Evolutionary conservation across 2,113 vertebrate species (phyloP).

Genomic region (Carollia perspicillata): DNA sequence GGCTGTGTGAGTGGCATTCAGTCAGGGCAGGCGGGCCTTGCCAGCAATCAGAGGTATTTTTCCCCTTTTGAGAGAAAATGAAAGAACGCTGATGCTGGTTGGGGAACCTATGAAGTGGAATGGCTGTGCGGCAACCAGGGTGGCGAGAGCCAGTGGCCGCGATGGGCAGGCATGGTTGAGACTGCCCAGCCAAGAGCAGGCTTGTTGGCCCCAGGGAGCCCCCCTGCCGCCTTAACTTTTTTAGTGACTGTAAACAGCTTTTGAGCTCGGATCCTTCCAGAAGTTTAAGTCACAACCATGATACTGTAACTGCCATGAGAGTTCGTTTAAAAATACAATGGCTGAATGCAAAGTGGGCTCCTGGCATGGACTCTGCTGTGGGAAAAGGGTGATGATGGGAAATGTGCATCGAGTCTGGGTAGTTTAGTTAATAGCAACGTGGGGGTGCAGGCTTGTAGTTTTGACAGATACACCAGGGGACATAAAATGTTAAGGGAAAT

Average conservation of each 20-base stretch:
- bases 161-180: neutral
- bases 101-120: neutral
- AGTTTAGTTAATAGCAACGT: neutral
- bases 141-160: neutral
- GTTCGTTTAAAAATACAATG: neutral
- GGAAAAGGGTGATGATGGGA: neutral
- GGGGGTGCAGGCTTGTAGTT: neutral
- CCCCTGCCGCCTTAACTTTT: neutral
- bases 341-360: neutral
- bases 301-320: neutral
- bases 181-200: neutral
- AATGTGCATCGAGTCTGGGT: neutral
- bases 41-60: neutral
- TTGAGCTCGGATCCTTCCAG: neutral
- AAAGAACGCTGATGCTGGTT: neutral
- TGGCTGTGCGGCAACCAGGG: neutral
- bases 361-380: neutral
- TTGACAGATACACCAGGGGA: neutral
- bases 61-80: neutral
- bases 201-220: neutral
- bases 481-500: neutral
- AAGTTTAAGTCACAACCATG: neutral
- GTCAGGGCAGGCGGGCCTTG: neutral
- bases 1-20: neutral
- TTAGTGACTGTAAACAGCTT: neutral